These are phyloP conservation scores for Periplaneta americana DNA, from an alignment of 1,140 invertebrate species.

Conservation along the genomic window DNA sequence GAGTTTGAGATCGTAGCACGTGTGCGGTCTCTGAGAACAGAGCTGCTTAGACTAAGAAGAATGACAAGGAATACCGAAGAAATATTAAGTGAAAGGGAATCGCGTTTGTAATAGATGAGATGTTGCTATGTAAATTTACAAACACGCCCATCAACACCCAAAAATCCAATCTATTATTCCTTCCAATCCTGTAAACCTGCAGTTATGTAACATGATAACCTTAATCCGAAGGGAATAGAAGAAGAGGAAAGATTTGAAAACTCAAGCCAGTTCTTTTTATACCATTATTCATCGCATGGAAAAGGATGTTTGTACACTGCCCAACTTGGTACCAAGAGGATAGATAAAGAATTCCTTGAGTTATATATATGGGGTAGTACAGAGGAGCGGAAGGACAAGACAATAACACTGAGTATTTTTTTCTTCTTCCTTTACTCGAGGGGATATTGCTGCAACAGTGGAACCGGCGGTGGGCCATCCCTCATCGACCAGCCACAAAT, in stretches of 20 bases:
- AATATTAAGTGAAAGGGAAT: not conserved
- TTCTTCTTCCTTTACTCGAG: not conserved
- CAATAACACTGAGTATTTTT: not conserved
- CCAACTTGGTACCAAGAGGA: not conserved
- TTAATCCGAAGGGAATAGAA: not conserved
- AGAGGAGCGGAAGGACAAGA: not conserved
- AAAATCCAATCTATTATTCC: not conserved
- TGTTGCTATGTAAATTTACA: not conserved
- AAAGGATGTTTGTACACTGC: not conserved
- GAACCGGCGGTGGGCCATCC: not conserved
- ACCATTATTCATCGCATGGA: not conserved
- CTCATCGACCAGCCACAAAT: not conserved
- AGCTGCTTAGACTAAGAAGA: too few species aligned
- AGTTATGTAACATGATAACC: not conserved
- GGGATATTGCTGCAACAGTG: not conserved
- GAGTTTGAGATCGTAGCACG: too few species aligned
- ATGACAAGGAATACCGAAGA: too few species aligned
- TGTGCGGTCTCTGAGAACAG: too few species aligned
- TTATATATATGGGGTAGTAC: not conserved
- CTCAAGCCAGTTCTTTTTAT: not conserved
- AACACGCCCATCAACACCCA: not conserved
- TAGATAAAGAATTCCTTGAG: not conserved
- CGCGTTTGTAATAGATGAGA: not conserved
- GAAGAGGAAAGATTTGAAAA: not conserved
- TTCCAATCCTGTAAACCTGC: not conserved